Evolutionary conservation across 2,797 vertebrate genomes (phyloP), one percentile per base, ranked within the genome.

Genomic region (Acanthiza pusilla): DNA sequence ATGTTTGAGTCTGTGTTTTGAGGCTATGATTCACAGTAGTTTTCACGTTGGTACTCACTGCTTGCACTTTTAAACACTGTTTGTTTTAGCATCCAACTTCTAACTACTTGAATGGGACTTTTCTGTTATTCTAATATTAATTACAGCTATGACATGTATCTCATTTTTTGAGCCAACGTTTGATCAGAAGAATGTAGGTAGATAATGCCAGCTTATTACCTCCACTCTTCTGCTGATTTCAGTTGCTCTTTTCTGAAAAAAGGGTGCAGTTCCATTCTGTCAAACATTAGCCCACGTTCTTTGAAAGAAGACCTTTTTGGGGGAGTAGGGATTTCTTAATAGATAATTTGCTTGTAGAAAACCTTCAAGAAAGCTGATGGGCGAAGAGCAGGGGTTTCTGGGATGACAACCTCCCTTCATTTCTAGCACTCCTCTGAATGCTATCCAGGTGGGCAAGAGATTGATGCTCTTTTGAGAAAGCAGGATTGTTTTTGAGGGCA

Each of bases 21-120:
- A 78, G 58, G 36, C 34, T 60, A 5, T 65, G 34, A 40, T 74
- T 40, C 29, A 26, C n/a, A 42, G 6, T 15, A 78, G 40, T 75
- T 84, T 55, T 78, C 2, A 1, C 45, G 27, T 79, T 66, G 45
- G 13, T 70, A 53, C n/a, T 88, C 43, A 66, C 7, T 81, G 80
- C 70, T 91, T 84, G 88, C 62, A 40, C 23, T 62, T 93, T 84
- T 88, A 95, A 95, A 38, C 55, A 63, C 29, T 57, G 26, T 70
- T 84, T 60, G 60, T 10, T 91, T 88, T 89, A 79, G 55, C 72
- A 67, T 86, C 88, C 94, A 58, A 91, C 72, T 85, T 94, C 71
- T 93, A 89, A 94, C 1, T 61, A 47, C 22, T 70, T 38, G 55
- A 90, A 63, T 70, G 45, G 13, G 30, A 73, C 19, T 67, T 84